Percentiles rank a stretch among this genome's conserved stretches.
phyloP scores from a whole-genome alignment of 53 echinoderm and acorn worm genomes.

The Mesocentrotus franciscanus region DNA sequence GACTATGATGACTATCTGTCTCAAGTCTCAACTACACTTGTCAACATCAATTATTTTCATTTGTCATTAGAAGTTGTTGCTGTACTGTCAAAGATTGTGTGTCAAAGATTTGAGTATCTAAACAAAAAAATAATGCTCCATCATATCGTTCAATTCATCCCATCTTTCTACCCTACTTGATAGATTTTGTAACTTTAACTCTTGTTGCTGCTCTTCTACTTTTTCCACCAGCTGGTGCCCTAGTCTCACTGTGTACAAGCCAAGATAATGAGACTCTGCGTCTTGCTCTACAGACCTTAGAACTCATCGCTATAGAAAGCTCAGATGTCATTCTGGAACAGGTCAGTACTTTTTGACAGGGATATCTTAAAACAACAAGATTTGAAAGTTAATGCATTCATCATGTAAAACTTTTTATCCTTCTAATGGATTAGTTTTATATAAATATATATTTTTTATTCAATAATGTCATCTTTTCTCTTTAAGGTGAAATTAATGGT shows the following conservation, averaged over 20 bases:
- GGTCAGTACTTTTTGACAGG: slow-evolving; percentile 62
- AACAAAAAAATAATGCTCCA: background rate
- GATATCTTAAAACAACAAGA: too few species aligned
- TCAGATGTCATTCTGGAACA: slow-evolving; percentile 91
- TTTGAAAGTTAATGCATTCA: too few species aligned
- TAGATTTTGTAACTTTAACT: background rate
- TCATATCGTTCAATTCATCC: background rate
- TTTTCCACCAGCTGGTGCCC: slow-evolving; percentile 79
- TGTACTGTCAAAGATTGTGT: background rate
- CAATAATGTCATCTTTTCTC: too few species aligned
- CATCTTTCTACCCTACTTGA: background rate
- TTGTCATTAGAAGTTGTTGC: too few species aligned
- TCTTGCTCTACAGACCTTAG: slow-evolving; percentile 86
- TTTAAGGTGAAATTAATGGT: too few species aligned
- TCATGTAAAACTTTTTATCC: too few species aligned
- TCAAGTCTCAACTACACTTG: too few species aligned
- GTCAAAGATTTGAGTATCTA: background rate
- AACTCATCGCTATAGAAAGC: slow-evolving; percentile 89
- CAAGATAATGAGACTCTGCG: slow-evolving; percentile 85
- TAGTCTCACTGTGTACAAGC: slow-evolving; percentile 83
- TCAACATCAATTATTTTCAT: too few species aligned
- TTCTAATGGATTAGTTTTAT: too few species aligned
- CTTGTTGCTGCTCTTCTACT: background rate
- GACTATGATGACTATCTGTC: too few species aligned
- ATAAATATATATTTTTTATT: too few species aligned